phyloP scores from a whole-genome alignment of 1,140 invertebrate genomes.

The Drosophila nigromelanica region DNA sequence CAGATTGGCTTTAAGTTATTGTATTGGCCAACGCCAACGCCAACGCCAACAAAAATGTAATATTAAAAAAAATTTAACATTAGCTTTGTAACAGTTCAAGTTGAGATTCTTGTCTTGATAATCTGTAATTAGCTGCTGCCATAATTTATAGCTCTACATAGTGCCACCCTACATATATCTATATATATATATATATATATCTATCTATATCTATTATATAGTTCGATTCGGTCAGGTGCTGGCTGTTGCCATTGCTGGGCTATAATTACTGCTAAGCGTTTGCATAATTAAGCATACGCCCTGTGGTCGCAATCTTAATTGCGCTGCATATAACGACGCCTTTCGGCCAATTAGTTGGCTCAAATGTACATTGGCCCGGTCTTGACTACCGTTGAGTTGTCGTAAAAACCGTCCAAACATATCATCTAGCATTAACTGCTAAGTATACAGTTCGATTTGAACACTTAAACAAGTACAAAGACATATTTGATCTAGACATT shows the following conservation, averaged over 20 bases:
- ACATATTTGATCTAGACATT: constrained; percentile 57
- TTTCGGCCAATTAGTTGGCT: constrained; percentile 58
- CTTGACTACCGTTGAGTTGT: constrained; percentile 54
- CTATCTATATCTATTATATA: constrained; percentile 39
- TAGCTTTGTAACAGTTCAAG: constrained; percentile 51
- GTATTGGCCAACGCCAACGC: constrained; percentile 10
- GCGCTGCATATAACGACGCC: constrained; percentile 21
- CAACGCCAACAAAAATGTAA: constrained; percentile 24
- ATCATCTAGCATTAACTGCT: constrained; percentile 49
- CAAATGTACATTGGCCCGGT: constrained; percentile 44
- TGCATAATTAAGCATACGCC: constrained; percentile 81
- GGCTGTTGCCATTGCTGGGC: constrained; percentile 25
- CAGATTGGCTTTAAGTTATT: neutral
- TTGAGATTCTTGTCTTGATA: constrained; percentile 57
- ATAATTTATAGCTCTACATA: constrained; percentile 53
- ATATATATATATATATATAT: constrained; percentile 1
- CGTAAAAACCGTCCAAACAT: constrained; percentile 45
- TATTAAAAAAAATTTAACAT: constrained; percentile 13
- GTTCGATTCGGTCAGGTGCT: constrained; percentile 50
- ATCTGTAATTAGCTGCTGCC: constrained; percentile 59
- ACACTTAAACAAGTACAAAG: constrained; percentile 49
- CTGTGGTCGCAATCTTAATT: constrained; percentile 54
- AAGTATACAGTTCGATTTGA: constrained; percentile 45
- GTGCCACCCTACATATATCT: neutral
- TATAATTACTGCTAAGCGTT: constrained; percentile 70